Conservation (phyloP, 2,888 invertebrate species). For the Caenorhabditis becei region DNA sequence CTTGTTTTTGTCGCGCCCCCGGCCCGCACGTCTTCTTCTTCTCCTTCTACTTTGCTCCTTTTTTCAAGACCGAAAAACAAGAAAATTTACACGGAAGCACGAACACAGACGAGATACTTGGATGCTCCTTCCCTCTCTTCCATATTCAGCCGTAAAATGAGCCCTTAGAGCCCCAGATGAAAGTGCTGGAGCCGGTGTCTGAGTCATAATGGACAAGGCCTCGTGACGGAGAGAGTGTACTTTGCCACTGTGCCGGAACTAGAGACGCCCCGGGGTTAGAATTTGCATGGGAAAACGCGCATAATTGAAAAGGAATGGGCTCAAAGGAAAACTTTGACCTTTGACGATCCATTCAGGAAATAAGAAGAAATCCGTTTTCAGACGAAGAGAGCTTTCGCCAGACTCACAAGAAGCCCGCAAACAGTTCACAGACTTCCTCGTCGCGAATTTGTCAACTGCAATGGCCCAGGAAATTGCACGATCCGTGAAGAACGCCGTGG, state of each 20-base stretch:
- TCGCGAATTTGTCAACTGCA: slow-evolving; percentile 80
- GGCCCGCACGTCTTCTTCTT: neutral
- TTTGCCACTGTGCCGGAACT: neutral
- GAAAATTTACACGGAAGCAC: slow-evolving; percentile 19
- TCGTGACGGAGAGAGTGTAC: neutral
- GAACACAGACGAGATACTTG: neutral
- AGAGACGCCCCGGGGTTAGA: neutral
- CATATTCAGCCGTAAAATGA: slow-evolving; percentile 7
- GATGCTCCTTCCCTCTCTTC: slow-evolving; percentile 9
- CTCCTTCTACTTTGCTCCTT: neutral
- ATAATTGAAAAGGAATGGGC: slow-evolving; percentile 13
- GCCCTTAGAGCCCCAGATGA: neutral
- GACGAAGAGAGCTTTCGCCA: slow-evolving; percentile 65
- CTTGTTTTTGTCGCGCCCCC: slow-evolving; percentile 18
- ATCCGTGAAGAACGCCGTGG: slow-evolving; percentile 85
- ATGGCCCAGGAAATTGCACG: slow-evolving; percentile 84
- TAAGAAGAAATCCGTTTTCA: slow-evolving; percentile 21
- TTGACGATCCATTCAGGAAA: neutral
- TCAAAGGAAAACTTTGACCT: neutral
- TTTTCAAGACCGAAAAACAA: slow-evolving; percentile 26
- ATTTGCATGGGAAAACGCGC: slow-evolving; percentile 19
- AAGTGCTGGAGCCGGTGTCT: slow-evolving; percentile 7
- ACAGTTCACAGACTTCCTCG: slow-evolving; percentile 82
- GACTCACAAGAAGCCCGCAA: slow-evolving; percentile 81
- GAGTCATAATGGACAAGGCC: slow-evolving; percentile 1